These are phyloP conservation scores for Acleris emargana DNA, from an alignment of 2,888 invertebrate genomes.

Conservation along the genomic window DNA sequence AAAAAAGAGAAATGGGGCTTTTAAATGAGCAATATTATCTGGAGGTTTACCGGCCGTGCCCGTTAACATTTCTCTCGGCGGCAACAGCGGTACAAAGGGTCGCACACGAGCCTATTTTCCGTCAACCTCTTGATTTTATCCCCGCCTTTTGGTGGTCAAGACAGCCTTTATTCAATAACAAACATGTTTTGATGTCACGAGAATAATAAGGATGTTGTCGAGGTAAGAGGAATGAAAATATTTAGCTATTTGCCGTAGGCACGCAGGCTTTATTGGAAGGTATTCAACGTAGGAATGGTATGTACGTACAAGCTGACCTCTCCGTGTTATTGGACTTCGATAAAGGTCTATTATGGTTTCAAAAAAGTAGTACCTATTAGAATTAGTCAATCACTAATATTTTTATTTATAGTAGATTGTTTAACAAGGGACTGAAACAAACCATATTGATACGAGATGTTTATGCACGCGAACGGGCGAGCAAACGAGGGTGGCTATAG, in stretches of 20 bases:
- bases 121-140: conserved; percentile 18
- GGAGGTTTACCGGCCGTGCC: background rate
- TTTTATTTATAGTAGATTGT: no score
- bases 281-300: background rate
- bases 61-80: conserved; percentile 2
- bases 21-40: conserved; percentile 4
- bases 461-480: no score
- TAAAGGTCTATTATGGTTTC: no score
- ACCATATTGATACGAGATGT: no score
- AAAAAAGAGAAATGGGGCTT: background rate
- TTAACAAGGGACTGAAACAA: no score
- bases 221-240: conserved; percentile 2
- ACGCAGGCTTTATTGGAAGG: background rate
- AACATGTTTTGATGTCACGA: conserved; percentile 33
- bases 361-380: no score
- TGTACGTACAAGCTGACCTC: background rate
- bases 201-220: conserved; percentile 27
- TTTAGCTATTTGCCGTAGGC: conserved; percentile 10
- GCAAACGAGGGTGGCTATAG: no score
- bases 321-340: background rate
- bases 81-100: conserved; percentile 5
- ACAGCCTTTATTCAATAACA: conserved; percentile 25
- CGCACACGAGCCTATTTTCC: conserved; percentile 18
- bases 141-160: conserved; percentile 24
- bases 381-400: no score